These are phyloP conservation scores for Pseudomyrmex gracilis DNA, from an alignment of 1,140 invertebrate genomes.

Conservation along the genomic window DNA sequence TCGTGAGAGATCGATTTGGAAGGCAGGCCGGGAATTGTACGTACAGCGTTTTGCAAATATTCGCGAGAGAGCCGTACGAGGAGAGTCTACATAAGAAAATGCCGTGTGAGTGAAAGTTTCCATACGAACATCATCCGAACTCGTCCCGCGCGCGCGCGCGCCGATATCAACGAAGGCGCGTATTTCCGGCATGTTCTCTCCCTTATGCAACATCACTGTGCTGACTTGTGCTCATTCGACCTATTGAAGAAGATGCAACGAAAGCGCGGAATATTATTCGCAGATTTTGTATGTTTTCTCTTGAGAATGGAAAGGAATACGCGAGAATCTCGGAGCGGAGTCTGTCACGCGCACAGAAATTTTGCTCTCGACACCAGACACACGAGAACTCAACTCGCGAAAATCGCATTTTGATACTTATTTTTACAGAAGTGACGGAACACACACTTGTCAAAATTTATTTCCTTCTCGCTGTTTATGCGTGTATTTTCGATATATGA, in stretches of 20 bases:
- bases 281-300: slow-evolving; percentile 48
- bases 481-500: background rate
- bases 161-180: slow-evolving; percentile 31
- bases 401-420: background rate
- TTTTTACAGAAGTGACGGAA: background rate
- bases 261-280: slow-evolving; percentile 40
- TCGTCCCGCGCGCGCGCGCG: slow-evolving; percentile 13
- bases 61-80: slow-evolving; percentile 65
- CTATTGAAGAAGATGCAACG: slow-evolving; percentile 23
- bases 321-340: slow-evolving; percentile 12
- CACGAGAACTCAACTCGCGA: background rate
- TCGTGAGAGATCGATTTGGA: background rate
- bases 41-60: slow-evolving; percentile 62
- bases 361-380: background rate
- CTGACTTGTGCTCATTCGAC: slow-evolving; percentile 36
- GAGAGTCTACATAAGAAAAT: slow-evolving; percentile 52
- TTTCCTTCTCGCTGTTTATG: background rate
- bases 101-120: slow-evolving; percentile 67
- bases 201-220: slow-evolving; percentile 57
- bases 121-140: slow-evolving; percentile 50
- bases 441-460: background rate
- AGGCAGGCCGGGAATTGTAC: background rate
- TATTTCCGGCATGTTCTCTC: slow-evolving; percentile 62
- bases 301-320: background rate
- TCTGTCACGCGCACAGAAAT: background rate